These are phyloP conservation scores for Plotosus lineatus DNA, from an alignment of 2,113 vertebrate genomes.

Conservation along the genomic window DNA sequence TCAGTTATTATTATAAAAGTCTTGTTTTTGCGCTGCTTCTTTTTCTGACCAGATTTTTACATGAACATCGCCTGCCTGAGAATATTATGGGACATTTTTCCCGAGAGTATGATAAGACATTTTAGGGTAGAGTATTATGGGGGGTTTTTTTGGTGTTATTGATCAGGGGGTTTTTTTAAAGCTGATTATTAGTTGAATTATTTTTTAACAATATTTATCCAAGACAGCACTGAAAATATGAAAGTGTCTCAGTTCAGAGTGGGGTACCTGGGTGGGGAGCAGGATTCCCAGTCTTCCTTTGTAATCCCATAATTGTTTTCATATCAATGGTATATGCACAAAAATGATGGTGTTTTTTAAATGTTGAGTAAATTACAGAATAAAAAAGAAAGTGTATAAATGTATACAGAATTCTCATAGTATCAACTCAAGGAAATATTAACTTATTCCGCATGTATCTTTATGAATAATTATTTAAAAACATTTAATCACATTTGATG, in stretches of 20 bases:
- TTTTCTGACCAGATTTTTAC: background rate
- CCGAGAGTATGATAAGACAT: too few relatives aligned
- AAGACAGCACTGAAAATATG: background rate
- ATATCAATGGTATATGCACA: too few relatives aligned
- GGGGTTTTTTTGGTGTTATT: too few relatives aligned
- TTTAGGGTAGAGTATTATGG: too few relatives aligned
- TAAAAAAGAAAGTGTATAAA: background rate
- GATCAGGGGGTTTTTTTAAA: background rate
- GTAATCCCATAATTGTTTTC: background rate
- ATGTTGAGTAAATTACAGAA: background rate
- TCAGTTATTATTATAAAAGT: background rate
- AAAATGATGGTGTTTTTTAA: background rate
- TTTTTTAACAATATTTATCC: background rate
- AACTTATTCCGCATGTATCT: background rate
- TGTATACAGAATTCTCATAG: background rate
- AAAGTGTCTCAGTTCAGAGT: background rate
- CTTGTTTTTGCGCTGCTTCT: background rate
- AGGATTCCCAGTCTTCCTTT: background rate
- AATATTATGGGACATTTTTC: constrained; percentile 14
- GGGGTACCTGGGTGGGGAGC: background rate
- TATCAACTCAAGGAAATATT: background rate
- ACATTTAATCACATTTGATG: background rate
- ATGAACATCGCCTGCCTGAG: background rate
- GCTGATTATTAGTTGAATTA: background rate
- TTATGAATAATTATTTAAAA: background rate